Evolutionary conservation across 2,888 invertebrate species (phyloP), one percentile per base, ranked within the genome.

Genomic region (Dendrolimus pini): DNA sequence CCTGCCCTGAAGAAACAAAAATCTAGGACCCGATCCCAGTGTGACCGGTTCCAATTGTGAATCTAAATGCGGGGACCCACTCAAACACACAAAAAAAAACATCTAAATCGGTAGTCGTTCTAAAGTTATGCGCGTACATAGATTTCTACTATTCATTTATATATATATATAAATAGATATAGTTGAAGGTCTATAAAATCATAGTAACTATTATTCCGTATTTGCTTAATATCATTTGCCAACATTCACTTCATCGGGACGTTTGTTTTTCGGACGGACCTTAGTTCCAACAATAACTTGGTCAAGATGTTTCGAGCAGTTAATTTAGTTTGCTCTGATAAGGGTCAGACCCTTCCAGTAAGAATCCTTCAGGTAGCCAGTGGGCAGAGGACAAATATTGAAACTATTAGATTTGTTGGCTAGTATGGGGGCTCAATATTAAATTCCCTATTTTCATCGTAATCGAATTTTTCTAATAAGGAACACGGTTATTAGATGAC

Each of bases 301-400:
- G 84, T 85, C 88, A 89, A 89, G 89, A 89, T 85, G 86, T 85
- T 88, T 78, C 75, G 75, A 84, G 78, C 83, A 85, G 87, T 87
- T 89, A 89, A 89, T 89, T 89, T 85, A 85, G 84, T 88, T 87
- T 85, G 75, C 79, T 78, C 83, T 89, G 89, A 89, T 85, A 83
- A 89, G 89, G 89, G 89, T 89, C 78, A 65, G 65, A 70, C 62
- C 81, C 84, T 77, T 75, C 78, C 75, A 72, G 78, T 79, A 77
- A 75, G 71, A 73, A 66, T 72, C 72, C 78, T 80, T 80, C 88
- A 88, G 87, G 83, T 82, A 79, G 76, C 69, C 78, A 83, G 83
- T 83, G 82, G 59, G 59, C 60, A 55, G 52, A 53, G 56, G 58
- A 61, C 63, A 64, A 64, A 64, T 64, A 64, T 64, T 64, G 57